Conservation (phyloP, 2,888 invertebrate species). For the Clitarchus hookeri region DNA sequence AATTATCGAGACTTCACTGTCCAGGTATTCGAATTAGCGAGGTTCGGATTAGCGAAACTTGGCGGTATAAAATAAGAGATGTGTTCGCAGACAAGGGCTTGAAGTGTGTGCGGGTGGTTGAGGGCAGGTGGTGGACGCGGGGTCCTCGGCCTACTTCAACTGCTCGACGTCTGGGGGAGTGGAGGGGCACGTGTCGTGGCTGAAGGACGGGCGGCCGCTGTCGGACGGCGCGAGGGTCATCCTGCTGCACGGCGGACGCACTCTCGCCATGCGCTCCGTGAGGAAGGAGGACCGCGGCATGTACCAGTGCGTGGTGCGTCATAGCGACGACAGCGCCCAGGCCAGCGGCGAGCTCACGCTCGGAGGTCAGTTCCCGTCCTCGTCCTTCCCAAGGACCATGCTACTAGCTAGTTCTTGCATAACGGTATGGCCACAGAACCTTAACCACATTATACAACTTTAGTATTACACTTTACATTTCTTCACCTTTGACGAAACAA, state of each 20-base stretch:
- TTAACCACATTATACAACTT: too few species aligned
- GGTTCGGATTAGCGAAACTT: too few species aligned
- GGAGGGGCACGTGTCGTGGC: conserved; percentile 51
- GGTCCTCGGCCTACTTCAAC: conserved; percentile 80
- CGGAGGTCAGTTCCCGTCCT: conserved; percentile 43
- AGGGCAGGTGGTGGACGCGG: conserved; percentile 72
- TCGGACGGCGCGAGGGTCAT: conserved; percentile 42
- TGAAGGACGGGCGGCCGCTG: conserved; percentile 53
- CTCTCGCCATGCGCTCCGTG: conserved; percentile 50
- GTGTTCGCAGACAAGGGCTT: too few species aligned
- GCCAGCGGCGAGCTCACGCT: conserved; percentile 47
- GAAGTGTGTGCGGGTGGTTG: too few species aligned
- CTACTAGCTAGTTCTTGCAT: too few species aligned
- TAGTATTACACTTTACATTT: too few species aligned
- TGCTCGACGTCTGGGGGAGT: conserved; percentile 75
- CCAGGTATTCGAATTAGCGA: too few species aligned
- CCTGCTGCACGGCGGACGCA: conserved; percentile 37
- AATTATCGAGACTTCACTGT: too few species aligned
- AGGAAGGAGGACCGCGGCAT: conserved; percentile 55
- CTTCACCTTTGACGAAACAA: too few species aligned
- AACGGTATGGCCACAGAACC: too few species aligned
- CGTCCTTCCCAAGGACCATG: too few species aligned
- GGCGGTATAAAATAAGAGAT: too few species aligned
- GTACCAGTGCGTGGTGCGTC: conserved; percentile 57
- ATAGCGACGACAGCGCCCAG: conserved; percentile 49